Evolutionary conservation across 2,113 vertebrate species (phyloP).

Genomic region (Tylochromis polylepis): DNA sequence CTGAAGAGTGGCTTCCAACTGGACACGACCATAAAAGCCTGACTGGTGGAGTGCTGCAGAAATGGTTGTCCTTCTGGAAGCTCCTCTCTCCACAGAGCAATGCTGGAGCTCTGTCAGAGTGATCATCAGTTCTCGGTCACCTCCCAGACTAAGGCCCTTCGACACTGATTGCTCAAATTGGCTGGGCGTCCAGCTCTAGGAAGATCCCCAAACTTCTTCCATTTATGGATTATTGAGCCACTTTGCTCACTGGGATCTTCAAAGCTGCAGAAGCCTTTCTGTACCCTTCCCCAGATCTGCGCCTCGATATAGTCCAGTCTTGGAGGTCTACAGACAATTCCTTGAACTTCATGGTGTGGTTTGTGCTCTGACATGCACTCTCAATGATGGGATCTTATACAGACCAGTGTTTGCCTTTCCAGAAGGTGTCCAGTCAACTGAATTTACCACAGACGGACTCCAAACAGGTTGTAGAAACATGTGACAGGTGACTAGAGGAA

Average conservation of each 20-base stretch:
- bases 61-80: not conserved
- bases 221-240: not conserved
- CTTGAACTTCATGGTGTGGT: not conserved
- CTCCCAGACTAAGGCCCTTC: not conserved
- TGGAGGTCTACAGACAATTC: not conserved
- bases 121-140: not conserved
- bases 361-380: not conserved
- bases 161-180: not conserved
- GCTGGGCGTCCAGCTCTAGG: not conserved
- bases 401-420: not conserved
- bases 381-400: not conserved
- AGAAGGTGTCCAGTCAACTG: accelerated
- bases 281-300: not conserved
- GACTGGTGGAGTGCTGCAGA: not conserved
- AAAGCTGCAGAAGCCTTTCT: not conserved
- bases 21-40: not conserved
- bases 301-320: accelerated
- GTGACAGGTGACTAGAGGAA: not conserved
- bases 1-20: not conserved
- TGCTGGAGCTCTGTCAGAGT: not conserved
- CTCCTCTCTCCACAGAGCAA: not conserved
- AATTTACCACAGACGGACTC: accelerated
- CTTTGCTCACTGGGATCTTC: not conserved
- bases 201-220: not conserved
- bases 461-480: not conserved